These are phyloP conservation scores for Dryobota labecula DNA, from an alignment of 2,888 invertebrate genomes.

Conservation along the genomic window DNA sequence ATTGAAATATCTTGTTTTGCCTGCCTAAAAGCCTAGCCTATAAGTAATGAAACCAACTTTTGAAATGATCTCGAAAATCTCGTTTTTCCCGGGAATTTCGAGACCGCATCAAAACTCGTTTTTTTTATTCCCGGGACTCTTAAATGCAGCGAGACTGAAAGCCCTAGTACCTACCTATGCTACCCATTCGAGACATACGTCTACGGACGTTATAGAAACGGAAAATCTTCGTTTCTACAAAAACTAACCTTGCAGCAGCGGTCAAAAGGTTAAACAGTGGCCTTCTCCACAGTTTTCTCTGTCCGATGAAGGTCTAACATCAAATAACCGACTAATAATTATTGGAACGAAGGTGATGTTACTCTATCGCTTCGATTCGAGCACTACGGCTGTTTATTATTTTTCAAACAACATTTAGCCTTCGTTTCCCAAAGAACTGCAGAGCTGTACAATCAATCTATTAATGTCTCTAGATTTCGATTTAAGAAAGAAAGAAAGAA, in stretches of 20 bases:
- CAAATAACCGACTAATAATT: constrained; percentile 76
- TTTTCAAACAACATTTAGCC: not conserved
- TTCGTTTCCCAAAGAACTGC: not conserved
- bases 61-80: too few species aligned
- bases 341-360: constrained; percentile 65
- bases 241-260: not conserved
- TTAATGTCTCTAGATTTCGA: too few species aligned
- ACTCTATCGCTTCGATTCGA: constrained; percentile 50
- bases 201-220: not conserved
- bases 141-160: too few species aligned
- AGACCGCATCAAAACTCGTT: too few species aligned
- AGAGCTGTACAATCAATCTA: not conserved
- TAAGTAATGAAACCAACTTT: too few species aligned
- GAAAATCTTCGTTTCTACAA: not conserved
- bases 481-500: too few species aligned
- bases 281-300: constrained; percentile 59
- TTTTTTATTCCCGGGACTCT: too few species aligned
- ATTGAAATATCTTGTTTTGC: too few species aligned
- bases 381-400: constrained; percentile 19
- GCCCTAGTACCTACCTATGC: too few species aligned
- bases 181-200: too few species aligned
- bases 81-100: too few species aligned
- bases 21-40: too few species aligned
- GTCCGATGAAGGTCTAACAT: constrained; percentile 65
- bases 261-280: constrained; percentile 24